Evolutionary conservation across 2,888 invertebrate genomes (phyloP).

Genomic region (Resseliella maxima): DNA sequence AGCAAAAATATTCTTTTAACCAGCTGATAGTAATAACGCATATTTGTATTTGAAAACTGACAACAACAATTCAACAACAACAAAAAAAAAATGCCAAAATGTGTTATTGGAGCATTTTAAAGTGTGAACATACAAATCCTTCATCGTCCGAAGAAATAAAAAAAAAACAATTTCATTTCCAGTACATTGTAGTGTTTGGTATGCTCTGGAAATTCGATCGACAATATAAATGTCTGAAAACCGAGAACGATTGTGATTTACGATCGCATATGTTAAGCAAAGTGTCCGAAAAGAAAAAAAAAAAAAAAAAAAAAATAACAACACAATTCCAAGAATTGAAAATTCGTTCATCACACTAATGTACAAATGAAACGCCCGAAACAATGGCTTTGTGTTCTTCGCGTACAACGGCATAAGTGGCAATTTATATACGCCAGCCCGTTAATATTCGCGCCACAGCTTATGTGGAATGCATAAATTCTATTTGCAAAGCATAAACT

Average conservation of each 20-base stretch:
- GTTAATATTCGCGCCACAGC: neutral
- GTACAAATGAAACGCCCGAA: neutral
- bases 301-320: too few relatives aligned
- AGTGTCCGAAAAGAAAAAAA: neutral
- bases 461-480: neutral
- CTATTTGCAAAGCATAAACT: neutral
- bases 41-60: neutral
- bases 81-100: constrained; percentile 14
- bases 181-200: neutral
- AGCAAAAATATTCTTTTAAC: constrained; percentile 10
- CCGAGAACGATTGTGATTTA: constrained; percentile 30
- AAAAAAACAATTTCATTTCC: neutral
- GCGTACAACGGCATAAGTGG: neutral
- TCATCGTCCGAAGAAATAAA: too few relatives aligned
- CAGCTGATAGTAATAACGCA: constrained; percentile 22
- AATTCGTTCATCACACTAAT: too few relatives aligned
- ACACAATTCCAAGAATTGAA: too few relatives aligned
- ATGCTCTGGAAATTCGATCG: constrained; percentile 10
- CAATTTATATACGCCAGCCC: neutral
- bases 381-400: neutral
- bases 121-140: neutral
- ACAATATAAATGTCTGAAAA: neutral
- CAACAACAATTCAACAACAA: too few relatives aligned
- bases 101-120: constrained; percentile 19
- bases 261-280: constrained; percentile 1